Evolutionary conservation across 2,797 vertebrate species (phyloP), one percentile per base, ranked within the genome.

Genomic region (Parotocinclus haroldoi): DNA sequence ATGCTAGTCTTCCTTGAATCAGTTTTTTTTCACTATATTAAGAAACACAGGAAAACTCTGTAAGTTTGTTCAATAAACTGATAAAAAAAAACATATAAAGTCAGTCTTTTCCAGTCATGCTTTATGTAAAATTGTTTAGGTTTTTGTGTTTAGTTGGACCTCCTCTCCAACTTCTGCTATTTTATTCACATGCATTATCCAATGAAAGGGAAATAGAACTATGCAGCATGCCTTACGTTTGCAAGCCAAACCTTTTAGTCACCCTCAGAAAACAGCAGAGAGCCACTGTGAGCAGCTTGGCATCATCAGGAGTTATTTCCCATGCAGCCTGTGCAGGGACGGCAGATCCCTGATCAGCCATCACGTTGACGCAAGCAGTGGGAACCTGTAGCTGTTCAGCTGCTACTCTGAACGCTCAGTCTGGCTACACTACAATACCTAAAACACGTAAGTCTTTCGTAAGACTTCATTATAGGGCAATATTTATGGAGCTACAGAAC

Each of bases 251-350:
- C 7, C 58, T 66, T 76, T 67, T 70, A 68, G 67, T 73, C 58
- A 70, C 42, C 58, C 59, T 70, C 36, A 2, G 53, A 50, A 70
- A 70, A 67, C 67, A 73, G 71, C 42, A 45, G 45, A 68, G 67
- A 62, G 56, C 59, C 71, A 67, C 68, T 60, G 59, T 1, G 39
- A 73, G 62, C 58, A 57, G 63, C 59, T 58, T 57, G 19, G 39
- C 68, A 40, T 51, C 66, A 71, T 64, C 65, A 67, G 44, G 67
- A 67, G 56, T 49, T 57, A 66, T 63, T 70, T 76, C 45, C 48
- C 54, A 69, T 72, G 68, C 66, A 63, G 66, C 46, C 39, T 58
- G 69, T 69, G 50, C 65, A 65, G 57, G 58, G 48, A 69, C 44
- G 36, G 14, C 58, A 50, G 57, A 49, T 66, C 45, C 63, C 19